A percentile compares a stretch with the other conserved stretches of the same genome.
phyloP scores from a whole-genome alignment of 2,888 invertebrate genomes.

The Zygothrica quintamaculata region DNA sequence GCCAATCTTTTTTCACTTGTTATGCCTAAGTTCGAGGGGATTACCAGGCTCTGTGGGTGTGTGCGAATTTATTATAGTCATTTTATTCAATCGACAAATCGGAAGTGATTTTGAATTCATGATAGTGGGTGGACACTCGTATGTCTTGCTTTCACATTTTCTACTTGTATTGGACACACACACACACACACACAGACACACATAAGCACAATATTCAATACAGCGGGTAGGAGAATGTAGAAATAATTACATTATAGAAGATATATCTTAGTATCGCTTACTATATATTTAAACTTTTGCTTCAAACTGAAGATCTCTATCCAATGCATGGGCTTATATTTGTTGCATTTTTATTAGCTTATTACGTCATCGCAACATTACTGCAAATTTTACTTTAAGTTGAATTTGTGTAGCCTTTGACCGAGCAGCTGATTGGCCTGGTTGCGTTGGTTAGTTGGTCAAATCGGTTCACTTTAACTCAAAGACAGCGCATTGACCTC shows the following conservation, averaged over 20 bases:
- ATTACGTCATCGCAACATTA: too few species aligned
- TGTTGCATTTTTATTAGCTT: too few species aligned
- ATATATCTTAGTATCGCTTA: too few species aligned
- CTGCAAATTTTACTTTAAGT: too few species aligned
- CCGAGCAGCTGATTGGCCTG: slow-evolving; percentile 7
- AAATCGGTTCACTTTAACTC: slow-evolving; percentile 17
- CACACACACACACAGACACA: too few species aligned
- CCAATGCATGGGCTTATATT: too few species aligned
- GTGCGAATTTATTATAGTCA: slow-evolving; percentile 79
- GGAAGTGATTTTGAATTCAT: slow-evolving; percentile 81
- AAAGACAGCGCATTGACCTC: slow-evolving; percentile 64
- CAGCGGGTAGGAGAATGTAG: too few species aligned
- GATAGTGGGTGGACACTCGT: slow-evolving; percentile 57
- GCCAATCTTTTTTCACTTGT: slow-evolving; percentile 82
- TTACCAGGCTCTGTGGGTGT: slow-evolving; percentile 63
- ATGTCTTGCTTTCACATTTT: background rate
- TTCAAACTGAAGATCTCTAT: too few species aligned
- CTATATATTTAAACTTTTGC: too few species aligned
- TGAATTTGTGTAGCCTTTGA: too few species aligned
- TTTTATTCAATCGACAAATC: slow-evolving; percentile 84
- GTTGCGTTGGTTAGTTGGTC: slow-evolving; percentile 13
- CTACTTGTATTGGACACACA: background rate
- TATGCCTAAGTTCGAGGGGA: slow-evolving; percentile 65
- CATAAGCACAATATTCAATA: too few species aligned
- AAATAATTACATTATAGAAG: too few species aligned